Conservation (phyloP, 2,888 invertebrate genomes). For the Myopa testacea region DNA sequence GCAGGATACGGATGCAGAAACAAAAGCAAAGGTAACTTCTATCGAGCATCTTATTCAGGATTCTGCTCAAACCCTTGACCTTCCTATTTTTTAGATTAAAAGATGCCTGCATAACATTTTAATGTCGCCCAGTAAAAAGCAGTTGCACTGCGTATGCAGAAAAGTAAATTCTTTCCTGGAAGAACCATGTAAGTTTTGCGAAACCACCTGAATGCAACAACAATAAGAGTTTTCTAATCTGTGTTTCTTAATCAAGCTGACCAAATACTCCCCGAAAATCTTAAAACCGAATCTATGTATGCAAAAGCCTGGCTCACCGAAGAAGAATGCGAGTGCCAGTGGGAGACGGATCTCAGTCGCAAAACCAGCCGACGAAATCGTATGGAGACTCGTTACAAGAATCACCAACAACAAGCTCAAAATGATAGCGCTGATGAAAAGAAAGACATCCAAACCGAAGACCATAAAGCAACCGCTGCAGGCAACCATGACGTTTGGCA, state of each 20-base stretch:
- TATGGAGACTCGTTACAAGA: constrained; percentile 62
- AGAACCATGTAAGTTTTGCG: constrained; percentile 46
- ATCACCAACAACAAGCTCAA: constrained; percentile 46
- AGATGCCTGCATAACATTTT: constrained; percentile 56
- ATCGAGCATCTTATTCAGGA: background rate
- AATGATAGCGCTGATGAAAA: constrained; percentile 37
- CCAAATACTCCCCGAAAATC: constrained; percentile 67
- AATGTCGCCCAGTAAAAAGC: constrained; percentile 61
- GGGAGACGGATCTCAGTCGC: constrained; percentile 68
- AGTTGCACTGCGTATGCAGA: constrained; percentile 69
- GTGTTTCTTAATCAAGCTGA: constrained; percentile 43
- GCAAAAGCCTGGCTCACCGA: constrained; percentile 72
- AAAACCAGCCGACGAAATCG: constrained; percentile 68
- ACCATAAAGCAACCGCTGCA: constrained; percentile 24
- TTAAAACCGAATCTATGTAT: constrained; percentile 73
- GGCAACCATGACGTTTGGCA: constrained; percentile 13
- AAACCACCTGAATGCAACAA: background rate
- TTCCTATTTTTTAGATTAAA: constrained; percentile 50
- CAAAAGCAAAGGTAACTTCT: constrained; percentile 55
- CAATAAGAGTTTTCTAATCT: background rate
- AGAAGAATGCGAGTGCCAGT: constrained; percentile 74
- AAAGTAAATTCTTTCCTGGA: constrained; percentile 64
- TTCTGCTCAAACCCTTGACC: background rate
- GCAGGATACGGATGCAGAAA: constrained; percentile 53
- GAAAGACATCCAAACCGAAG: constrained; percentile 16